Evolutionary conservation across 2,113 vertebrate species (phyloP).

Genomic region (Coptodon rendalli): DNA sequence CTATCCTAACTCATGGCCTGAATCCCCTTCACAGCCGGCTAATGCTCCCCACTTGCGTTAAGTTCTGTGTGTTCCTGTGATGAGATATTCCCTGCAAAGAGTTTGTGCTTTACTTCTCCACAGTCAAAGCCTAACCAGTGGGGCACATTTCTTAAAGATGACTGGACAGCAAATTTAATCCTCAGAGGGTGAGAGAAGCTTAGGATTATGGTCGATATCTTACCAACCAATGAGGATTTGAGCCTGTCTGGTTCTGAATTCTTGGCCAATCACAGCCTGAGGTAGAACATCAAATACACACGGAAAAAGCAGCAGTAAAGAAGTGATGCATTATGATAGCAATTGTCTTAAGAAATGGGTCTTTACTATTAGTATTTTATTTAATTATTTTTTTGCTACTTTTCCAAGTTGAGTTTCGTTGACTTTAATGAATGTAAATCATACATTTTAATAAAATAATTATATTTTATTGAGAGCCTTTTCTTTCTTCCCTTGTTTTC

Average conservation of each 20-base stretch:
- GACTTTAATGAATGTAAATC: not conserved
- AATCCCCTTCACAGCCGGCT: slow-evolving; percentile 36
- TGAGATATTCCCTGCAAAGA: slow-evolving; percentile 36
- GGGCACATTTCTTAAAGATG: slow-evolving; percentile 41
- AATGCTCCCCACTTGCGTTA: slow-evolving; percentile 6
- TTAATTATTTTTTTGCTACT: not conserved
- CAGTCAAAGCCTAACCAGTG: slow-evolving; percentile 16
- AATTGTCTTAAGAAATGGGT: not conserved
- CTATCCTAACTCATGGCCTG: slow-evolving; percentile 36
- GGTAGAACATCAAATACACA: slow-evolving; percentile 25
- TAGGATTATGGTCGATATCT: slow-evolving; percentile 55
- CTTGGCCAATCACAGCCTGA: slow-evolving; percentile 31
- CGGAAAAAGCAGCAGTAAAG: not conserved
- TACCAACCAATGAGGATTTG: slow-evolving; percentile 42
- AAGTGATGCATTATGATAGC: not conserved
- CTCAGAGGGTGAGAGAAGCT: slow-evolving; percentile 31
- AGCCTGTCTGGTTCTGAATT: slow-evolving; percentile 4
- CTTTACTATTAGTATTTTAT: not conserved
- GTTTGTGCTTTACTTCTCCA: slow-evolving; percentile 29
- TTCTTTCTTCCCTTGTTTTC: not conserved
- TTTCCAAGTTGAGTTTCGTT: not conserved
- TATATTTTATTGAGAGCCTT: not conserved
- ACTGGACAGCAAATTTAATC: slow-evolving; percentile 50
- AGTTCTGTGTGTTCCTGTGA: slow-evolving; percentile 18
- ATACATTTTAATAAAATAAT: not conserved